Percentiles rank a stretch among this genome's conserved stretches.
Evolutionary conservation across 2,113 vertebrate species (phyloP).

Genomic region (Argyrosomus japonicus): DNA sequence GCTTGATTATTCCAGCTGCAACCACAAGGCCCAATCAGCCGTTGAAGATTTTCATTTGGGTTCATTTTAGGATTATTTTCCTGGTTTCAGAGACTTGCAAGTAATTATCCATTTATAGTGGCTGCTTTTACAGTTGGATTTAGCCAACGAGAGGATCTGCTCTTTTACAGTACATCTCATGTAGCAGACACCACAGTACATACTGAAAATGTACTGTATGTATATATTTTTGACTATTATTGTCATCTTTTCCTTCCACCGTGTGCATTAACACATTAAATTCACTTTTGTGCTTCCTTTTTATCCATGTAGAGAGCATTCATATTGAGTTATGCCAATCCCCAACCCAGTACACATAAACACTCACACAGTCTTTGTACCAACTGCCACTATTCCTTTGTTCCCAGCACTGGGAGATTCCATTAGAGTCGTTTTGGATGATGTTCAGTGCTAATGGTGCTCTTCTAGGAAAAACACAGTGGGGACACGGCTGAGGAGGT

Average conservation of each 20-base stretch:
- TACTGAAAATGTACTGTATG: neutral
- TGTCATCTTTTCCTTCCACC: neutral
- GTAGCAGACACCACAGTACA: neutral
- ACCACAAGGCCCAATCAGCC: neutral
- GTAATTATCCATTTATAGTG: neutral
- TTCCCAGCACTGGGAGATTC: slow-evolving; percentile 13
- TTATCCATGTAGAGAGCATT: slow-evolving; percentile 19
- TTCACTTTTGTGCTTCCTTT: slow-evolving; percentile 5
- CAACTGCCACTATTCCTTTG: neutral
- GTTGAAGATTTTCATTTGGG: neutral
- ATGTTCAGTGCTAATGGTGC: slow-evolving; percentile 25
- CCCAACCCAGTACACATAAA: slow-evolving; percentile 3
- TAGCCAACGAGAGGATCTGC: neutral
- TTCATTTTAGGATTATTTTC: slow-evolving; percentile 10
- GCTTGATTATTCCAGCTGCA: neutral
- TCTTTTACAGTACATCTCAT: neutral
- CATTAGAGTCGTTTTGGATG: slow-evolving; percentile 13
- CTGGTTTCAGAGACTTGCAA: neutral
- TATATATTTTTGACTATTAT: too few relatives aligned
- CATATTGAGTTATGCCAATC: slow-evolving; percentile 12
- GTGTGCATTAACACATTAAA: neutral
- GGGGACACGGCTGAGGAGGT: neutral
- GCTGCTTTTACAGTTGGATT: neutral
- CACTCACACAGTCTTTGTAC: neutral
- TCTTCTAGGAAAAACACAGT: slow-evolving; percentile 20